Conservation (phyloP, 2,888 invertebrate species). For the Pseudoips prasinana region DNA sequence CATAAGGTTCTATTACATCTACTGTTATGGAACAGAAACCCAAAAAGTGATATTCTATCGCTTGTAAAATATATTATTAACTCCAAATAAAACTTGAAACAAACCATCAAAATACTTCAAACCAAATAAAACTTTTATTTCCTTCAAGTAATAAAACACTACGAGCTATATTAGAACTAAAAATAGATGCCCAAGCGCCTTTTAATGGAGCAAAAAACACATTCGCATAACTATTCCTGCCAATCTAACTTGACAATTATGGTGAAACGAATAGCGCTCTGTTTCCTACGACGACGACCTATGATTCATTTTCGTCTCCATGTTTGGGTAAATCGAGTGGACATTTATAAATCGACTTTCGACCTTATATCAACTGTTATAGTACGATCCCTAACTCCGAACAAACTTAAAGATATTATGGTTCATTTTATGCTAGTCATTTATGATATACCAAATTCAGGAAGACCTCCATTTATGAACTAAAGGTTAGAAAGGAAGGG, state of each 20-base stretch:
- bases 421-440: constrained; percentile 23
- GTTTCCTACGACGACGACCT: constrained; percentile 26
- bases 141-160: too few relatives aligned
- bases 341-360: constrained; percentile 37
- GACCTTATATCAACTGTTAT: constrained; percentile 38
- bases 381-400: constrained; percentile 13
- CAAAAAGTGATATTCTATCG: too few relatives aligned
- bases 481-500: constrained; percentile 24
- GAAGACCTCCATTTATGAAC: constrained; percentile 29
- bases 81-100: too few relatives aligned
- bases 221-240: constrained; percentile 6
- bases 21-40: too few relatives aligned
- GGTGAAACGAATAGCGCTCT: constrained; percentile 22
- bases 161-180: constrained; percentile 20
- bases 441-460: constrained; percentile 17
- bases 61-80: too few relatives aligned
- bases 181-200: constrained; percentile 28
- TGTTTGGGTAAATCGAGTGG: constrained; percentile 56
- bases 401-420: constrained; percentile 16
- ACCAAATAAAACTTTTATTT: too few relatives aligned
- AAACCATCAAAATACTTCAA: too few relatives aligned
- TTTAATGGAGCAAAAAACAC: constrained; percentile 19
- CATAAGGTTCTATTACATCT: too few relatives aligned
- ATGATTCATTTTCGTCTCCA: constrained; percentile 50
- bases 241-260: constrained; percentile 23